Conservation (phyloP, 2,113 vertebrate species). For the Conger conger region DNA sequence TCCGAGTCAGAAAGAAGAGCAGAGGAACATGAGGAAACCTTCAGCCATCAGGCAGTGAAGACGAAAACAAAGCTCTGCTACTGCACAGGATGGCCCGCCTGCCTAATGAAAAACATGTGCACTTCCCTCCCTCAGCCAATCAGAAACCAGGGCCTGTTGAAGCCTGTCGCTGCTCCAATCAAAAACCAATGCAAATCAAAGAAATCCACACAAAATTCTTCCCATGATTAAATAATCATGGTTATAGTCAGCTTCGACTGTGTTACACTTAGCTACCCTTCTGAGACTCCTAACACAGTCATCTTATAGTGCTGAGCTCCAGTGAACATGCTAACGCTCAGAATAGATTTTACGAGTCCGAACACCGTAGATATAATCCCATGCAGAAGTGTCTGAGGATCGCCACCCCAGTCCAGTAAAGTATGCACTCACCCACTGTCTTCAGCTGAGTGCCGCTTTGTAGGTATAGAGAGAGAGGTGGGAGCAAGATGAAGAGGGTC, state of each 20-base stretch:
- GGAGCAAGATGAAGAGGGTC: conserved; percentile 40
- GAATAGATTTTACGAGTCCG: not conserved
- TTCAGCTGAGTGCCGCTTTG: not conserved
- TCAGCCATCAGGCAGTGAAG: conserved; percentile 14
- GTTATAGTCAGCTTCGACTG: not conserved
- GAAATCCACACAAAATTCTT: conserved; percentile 20
- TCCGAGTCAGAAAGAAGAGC: not conserved
- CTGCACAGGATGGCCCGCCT: conserved; percentile 41
- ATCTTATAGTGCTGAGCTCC: not conserved
- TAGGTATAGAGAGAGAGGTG: not conserved
- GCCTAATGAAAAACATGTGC: conserved; percentile 70
- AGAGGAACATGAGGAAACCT: not conserved
- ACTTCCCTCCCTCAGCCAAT: conserved; percentile 56
- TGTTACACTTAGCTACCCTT: not conserved
- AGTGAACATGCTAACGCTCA: not conserved
- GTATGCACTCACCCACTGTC: not conserved
- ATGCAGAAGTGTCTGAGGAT: not conserved
- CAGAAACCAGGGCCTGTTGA: conserved; percentile 48
- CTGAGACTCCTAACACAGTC: not conserved
- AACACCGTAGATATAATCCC: not conserved
- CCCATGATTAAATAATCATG: conserved; percentile 14
- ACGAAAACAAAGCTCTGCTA: conserved; percentile 40
- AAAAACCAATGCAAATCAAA: conserved; percentile 6
- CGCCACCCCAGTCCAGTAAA: not conserved
- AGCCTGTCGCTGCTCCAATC: conserved; percentile 47